phyloP scores from a whole-genome alignment of 2,797 vertebrate species.

The Nannoperca australis region DNA sequence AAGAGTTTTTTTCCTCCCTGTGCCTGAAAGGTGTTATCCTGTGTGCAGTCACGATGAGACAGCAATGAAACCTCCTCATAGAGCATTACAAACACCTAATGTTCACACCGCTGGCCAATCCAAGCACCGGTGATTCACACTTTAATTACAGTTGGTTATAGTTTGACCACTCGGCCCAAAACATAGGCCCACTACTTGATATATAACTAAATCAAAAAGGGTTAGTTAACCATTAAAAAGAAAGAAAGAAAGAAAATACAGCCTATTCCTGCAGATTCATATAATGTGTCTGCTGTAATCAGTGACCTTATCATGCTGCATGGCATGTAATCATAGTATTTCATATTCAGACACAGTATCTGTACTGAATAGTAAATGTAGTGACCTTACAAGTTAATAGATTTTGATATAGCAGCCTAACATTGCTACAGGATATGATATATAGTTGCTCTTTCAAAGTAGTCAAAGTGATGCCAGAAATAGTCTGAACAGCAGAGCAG shows the following conservation, averaged over 20 bases:
- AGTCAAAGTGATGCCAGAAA: neutral
- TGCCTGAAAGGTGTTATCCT: neutral
- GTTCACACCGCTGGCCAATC: constrained; percentile 2
- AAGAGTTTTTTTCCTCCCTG: constrained; percentile 5
- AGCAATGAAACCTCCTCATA: constrained; percentile 15
- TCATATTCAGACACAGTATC: neutral
- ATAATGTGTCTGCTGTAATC: neutral
- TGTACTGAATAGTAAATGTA: neutral
- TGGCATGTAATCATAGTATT: neutral
- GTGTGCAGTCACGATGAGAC: constrained; percentile 44
- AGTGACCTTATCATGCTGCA: constrained; percentile 10
- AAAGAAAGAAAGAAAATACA: neutral
- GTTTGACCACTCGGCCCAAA: constrained; percentile 18
- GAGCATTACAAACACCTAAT: constrained; percentile 12
- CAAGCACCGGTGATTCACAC: constrained; percentile 36
- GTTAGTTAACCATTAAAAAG: neutral
- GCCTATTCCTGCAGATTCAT: neutral
- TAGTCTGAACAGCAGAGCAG: constrained; percentile 1
- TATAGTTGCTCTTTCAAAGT: constrained; percentile 9
- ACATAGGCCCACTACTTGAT: neutral
- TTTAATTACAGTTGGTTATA: constrained; percentile 11
- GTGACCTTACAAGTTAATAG: constrained; percentile 4
- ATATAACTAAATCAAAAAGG: neutral
- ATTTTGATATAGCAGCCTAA: neutral
- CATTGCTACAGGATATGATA: neutral